phyloP scores from a whole-genome alignment of 1,140 invertebrate species.

The Zaprionus ornatus region DNA sequence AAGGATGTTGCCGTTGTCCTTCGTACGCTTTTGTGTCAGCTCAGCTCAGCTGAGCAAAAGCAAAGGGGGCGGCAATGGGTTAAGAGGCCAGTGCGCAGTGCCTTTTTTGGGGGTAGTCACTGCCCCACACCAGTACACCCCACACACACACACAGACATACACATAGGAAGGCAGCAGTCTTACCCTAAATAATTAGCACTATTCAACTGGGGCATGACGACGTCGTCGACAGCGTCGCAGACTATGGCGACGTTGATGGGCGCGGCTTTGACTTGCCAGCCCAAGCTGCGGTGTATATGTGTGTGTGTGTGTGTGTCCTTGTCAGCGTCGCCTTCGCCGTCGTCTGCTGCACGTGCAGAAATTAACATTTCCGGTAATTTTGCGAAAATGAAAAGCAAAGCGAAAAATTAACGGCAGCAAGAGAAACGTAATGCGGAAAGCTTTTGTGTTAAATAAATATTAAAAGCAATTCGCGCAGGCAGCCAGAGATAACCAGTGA shows the following conservation, averaged over 20 bases:
- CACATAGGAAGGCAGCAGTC: slow-evolving; percentile 56
- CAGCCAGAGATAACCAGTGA: slow-evolving; percentile 7
- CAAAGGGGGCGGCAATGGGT: slow-evolving; percentile 67
- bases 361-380: slow-evolving; percentile 83
- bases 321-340: slow-evolving; percentile 27
- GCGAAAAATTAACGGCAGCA: slow-evolving; percentile 79
- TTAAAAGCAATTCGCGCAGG: slow-evolving; percentile 76
- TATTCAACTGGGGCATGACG: slow-evolving; percentile 74
- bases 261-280: slow-evolving; percentile 60
- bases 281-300: slow-evolving; percentile 17
- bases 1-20: slow-evolving; percentile 58
- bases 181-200: slow-evolving; percentile 83
- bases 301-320: slow-evolving; percentile 33
- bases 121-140: slow-evolving; percentile 6
- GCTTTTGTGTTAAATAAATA: slow-evolving; percentile 82
- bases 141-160: slow-evolving; percentile 16
- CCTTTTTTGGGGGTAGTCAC: slow-evolving; percentile 53
- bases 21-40: slow-evolving; percentile 77
- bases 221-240: slow-evolving; percentile 28
- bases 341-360: slow-evolving; percentile 78
- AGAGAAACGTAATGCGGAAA: slow-evolving; percentile 75
- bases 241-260: slow-evolving; percentile 53
- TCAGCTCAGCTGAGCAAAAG: slow-evolving; percentile 61
- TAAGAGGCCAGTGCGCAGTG: slow-evolving; percentile 68
- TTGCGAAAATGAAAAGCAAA: slow-evolving; percentile 83